A percentile compares a stretch with the other conserved stretches of the same genome.
Evolutionary conservation across 2,113 vertebrate species (phyloP).

Genomic region (Synchiropus splendidus): DNA sequence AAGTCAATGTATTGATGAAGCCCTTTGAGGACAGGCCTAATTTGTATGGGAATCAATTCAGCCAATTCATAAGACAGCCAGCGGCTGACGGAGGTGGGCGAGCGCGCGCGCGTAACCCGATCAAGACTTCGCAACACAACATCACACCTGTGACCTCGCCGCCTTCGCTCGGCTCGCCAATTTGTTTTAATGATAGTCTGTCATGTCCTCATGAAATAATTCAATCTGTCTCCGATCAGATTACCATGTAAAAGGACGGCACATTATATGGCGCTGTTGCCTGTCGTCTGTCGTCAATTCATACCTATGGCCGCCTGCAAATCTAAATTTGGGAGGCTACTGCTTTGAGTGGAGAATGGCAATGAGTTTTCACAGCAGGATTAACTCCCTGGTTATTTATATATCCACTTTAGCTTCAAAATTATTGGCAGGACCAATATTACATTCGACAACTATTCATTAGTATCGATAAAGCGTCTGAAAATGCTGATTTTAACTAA

Average conservation of each 20-base stretch:
- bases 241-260: conserved; percentile 52
- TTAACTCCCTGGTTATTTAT: too few species aligned
- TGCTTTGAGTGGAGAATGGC: too few species aligned
- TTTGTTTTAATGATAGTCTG: conserved; percentile 63
- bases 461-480: too few species aligned
- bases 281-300: neutral
- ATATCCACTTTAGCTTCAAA: too few species aligned
- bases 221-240: conserved; percentile 58
- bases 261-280: conserved; percentile 20
- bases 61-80: conserved; percentile 73
- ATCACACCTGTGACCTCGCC: conserved; percentile 63
- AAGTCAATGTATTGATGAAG: conserved; percentile 90
- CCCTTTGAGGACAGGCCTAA: conserved; percentile 75
- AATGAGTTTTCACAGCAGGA: too few species aligned
- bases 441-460: too few species aligned
- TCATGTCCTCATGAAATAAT: conserved; percentile 65
- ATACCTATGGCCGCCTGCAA: neutral
- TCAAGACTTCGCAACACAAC: conserved; percentile 34
- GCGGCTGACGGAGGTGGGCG: conserved; percentile 11
- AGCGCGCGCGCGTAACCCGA: conserved; percentile 24
- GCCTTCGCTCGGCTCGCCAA: conserved; percentile 34
- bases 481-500: too few species aligned
- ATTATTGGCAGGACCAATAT: too few species aligned
- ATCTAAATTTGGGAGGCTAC: too few species aligned
- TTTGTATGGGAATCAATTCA: conserved; percentile 81